Conservation (phyloP, 2,888 invertebrate species). For the Idaea straminata region DNA sequence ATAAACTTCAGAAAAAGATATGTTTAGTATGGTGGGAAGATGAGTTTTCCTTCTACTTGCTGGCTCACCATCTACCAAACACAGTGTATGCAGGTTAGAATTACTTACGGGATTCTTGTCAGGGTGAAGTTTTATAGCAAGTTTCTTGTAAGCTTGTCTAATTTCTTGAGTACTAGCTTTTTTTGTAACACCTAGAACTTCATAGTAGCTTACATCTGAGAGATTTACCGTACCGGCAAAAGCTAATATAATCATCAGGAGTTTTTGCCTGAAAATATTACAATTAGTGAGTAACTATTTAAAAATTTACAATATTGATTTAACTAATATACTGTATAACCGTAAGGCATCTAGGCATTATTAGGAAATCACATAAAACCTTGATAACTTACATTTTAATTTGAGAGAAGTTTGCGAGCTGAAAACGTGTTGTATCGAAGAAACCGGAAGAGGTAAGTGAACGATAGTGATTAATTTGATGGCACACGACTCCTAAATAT, state of each 20-base stretch:
- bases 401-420: neutral
- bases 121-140: slow-evolving; percentile 87
- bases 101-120: slow-evolving; percentile 84
- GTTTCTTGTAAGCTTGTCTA: slow-evolving; percentile 87
- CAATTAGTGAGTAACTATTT: neutral
- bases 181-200: slow-evolving; percentile 83
- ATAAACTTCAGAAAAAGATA: too few species aligned
- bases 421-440: neutral
- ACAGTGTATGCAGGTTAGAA: neutral
- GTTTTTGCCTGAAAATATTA: slow-evolving; percentile 48
- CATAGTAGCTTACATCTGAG: slow-evolving; percentile 75
- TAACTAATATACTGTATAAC: slow-evolving; percentile 8
- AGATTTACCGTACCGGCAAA: slow-evolving; percentile 49
- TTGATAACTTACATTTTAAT: slow-evolving; percentile 1
- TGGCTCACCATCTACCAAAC: neutral
- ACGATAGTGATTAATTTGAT: slow-evolving; percentile 10
- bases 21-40: too few species aligned
- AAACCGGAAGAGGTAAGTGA: neutral
- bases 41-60: too few species aligned
- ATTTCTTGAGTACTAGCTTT: slow-evolving; percentile 86
- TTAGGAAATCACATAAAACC: neutral
- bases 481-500: slow-evolving; percentile 20
- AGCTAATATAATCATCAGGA: slow-evolving; percentile 38
- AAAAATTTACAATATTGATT: neutral
- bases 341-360: slow-evolving; percentile 27